Evolutionary conservation across 2,113 vertebrate species (phyloP), one percentile per base, ranked within the genome.

Genomic region (Sinocyclocheilus anshuiensis): DNA sequence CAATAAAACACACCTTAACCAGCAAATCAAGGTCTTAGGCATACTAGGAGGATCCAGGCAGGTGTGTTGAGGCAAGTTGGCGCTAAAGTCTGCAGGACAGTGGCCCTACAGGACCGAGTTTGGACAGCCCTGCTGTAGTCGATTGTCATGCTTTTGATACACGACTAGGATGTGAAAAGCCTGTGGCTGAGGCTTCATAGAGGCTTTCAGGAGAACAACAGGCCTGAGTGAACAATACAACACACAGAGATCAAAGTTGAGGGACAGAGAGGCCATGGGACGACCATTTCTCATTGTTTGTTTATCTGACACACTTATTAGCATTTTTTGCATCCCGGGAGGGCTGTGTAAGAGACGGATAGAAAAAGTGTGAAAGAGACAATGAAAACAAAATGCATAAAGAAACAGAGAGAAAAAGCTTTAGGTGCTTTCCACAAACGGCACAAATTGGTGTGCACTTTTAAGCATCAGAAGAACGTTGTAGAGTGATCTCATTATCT

Each of bases 171-270:
- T 55, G 53, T 55, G 5, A 55, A 18, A 55, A 55, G 16, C 53
- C 53, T 18, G 53, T 55, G 53, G 53, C 53, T 55, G 53, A 18
- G 15, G 53, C 53, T 55, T 55, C 26, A 53, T 26, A 55, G 24
- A 77, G 75, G 24, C 75, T 77, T 77, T 77, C 75, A 55, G 48
- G 15, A 77, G 75, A 77, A 33, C 75, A 77, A 77, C 72, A 76
- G 42, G 72, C 39, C n/a, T 1, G 11, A 76, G 39, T 24, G 72
- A 76, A 76, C 75, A 77, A 77, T 77, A 29, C 75, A 77, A 12
- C 67, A 55, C 24, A 33, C 8, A 55, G 48, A 53, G 45, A 77
- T 77, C 75, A 77, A 77, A 77, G 75, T 45, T 18, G 15, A 8
- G 18, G 50, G 24, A 33, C 24, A 29, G 45, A 53, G 74, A 26